Evolutionary conservation across 53 echinoderm and acorn worm species (phyloP).

Genomic region (Zoroaster sp.): DNA sequence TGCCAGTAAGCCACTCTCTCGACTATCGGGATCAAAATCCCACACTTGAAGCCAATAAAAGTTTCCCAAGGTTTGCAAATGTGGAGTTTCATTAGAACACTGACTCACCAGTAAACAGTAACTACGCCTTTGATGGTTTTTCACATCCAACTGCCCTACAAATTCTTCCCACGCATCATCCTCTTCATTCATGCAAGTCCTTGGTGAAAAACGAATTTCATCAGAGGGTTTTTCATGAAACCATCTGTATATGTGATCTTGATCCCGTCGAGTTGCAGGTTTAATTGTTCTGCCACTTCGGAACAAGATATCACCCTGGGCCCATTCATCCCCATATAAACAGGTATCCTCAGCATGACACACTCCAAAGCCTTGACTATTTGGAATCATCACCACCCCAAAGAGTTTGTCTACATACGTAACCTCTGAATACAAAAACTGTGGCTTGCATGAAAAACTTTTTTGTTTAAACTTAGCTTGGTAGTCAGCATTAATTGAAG

Average conservation of each 20-base stretch:
- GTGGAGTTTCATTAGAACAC: not conserved
- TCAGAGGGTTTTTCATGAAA: not conserved
- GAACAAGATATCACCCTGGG: not conserved
- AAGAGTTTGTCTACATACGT: not conserved
- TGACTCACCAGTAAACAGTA: slow-evolving; percentile 9
- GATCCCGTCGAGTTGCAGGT: not conserved
- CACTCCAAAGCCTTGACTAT: not conserved
- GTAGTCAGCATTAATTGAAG: not conserved
- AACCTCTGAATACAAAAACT: not conserved
- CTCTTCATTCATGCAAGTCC: not conserved
- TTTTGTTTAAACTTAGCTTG: not conserved
- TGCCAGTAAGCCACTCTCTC: slow-evolving; percentile 30
- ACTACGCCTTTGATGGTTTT: slow-evolving; percentile 16
- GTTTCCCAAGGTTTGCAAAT: not conserved
- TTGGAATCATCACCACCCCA: slow-evolving; percentile 8
- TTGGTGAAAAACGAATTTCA: not conserved
- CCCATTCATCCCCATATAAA: not conserved
- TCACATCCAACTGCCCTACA: not conserved
- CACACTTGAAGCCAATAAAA: slow-evolving; percentile 39
- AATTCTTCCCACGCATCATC: not conserved
- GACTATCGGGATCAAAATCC: slow-evolving; percentile 59
- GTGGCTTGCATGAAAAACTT: not conserved
- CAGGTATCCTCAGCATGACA: not conserved
- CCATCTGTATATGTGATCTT: not conserved
- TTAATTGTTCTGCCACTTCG: not conserved